Evolutionary conservation across 2,113 vertebrate genomes (phyloP), one percentile per base, ranked within the genome.

Genomic region (Pitta sordida): DNA sequence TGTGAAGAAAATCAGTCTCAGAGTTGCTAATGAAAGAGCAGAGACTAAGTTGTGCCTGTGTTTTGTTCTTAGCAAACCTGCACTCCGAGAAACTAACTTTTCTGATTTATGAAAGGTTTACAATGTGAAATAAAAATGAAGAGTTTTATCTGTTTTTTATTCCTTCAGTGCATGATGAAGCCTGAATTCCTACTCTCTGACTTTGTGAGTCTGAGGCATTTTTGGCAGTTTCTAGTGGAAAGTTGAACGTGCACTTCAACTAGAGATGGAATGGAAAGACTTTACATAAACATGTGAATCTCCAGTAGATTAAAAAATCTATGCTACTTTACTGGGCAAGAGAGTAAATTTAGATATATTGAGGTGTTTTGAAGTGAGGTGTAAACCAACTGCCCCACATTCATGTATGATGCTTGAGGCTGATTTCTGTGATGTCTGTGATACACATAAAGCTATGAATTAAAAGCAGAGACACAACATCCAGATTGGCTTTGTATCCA

Each of bases 141-240:
- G 56, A 48, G 36, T 21, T 67, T 84, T 32, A 81, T 64, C 30
- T 83, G 93, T 30, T 88, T 51, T 75, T 90, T 86, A 85, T 85
- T 78, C 59, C 19, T 85, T 83, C 77, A 90, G 10, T 67, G 56
- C 51, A 63, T 41, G 79, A 70, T 96, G 90, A 89, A 80, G 24
- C 64, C 74, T 96, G 89, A 94, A 92, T 95, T 93, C 88, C 89
- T 96, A 10, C 91, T 97, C 91, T 91, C 77, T 93, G 91, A 93
- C 68, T 96, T 93, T 46, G 80, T 9, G 41, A 91, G 70, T 94
- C 73, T 94, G 80, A 94, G 88, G 94, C 86, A 88, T 90, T 95
- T 93, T 97, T 97, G 96, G 97, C 87, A 90, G 69, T 92, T 97
- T 92, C 20, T 6, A 93, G 62, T 95, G 96, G 97, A 98, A 97